Conservation (phyloP, 2,113 vertebrate species). For the Chunga burmeisteri region DNA sequence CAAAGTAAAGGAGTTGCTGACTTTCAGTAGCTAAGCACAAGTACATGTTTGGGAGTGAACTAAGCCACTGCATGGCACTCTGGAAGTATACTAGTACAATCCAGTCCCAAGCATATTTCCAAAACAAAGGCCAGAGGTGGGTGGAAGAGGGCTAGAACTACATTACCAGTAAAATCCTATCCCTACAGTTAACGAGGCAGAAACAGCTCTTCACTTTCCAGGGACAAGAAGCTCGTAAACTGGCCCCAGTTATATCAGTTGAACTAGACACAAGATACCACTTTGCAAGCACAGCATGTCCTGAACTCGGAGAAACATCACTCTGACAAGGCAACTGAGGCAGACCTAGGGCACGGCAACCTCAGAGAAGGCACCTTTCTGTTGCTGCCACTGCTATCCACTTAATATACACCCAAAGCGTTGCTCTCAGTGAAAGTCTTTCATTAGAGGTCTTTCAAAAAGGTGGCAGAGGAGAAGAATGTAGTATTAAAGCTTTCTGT, state of each 20-base stretch:
- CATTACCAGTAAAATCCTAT: not conserved
- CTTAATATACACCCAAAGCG: not conserved
- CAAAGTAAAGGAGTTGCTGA: not conserved
- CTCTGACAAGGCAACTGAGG: not conserved
- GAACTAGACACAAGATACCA: not conserved
- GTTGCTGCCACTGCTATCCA: not conserved
- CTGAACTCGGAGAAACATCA: not conserved
- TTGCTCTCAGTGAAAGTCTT: not conserved
- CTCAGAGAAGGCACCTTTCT: not conserved
- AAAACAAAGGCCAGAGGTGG: not conserved
- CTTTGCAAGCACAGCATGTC: not conserved
- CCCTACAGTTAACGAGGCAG: not conserved
- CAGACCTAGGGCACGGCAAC: not conserved
- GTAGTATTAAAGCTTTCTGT: not conserved
- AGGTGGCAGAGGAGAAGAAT: not conserved
- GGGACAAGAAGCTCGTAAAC: not conserved
- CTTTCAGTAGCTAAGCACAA: not conserved
- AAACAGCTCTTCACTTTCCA: not conserved
- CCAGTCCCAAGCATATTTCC: not conserved
- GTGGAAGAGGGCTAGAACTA: not conserved
- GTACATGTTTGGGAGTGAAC: not conserved
- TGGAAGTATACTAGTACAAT: not conserved
- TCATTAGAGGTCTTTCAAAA: not conserved
- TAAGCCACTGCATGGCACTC: not conserved
- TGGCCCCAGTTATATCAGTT: not conserved